These are phyloP conservation scores for Amphilophus citrinellus DNA, from an alignment of 2,113 vertebrate species.

Conservation along the genomic window DNA sequence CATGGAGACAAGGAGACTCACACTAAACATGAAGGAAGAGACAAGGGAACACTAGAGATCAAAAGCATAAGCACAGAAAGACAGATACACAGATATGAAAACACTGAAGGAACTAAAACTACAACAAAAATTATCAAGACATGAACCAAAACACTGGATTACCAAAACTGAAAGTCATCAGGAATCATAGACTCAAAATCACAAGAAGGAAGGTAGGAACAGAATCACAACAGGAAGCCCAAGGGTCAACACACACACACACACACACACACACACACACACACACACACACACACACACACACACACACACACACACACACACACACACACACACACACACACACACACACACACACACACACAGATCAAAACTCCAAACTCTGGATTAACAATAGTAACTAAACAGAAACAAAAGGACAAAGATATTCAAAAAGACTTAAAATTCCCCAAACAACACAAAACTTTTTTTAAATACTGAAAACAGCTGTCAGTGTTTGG, in stretches of 20 bases:
- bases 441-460: not conserved
- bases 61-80: no score
- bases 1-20: not conserved
- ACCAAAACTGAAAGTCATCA: not conserved
- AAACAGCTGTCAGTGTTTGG: not conserved
- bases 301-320: no score
- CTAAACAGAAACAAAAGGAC: no score
- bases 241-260: no score
- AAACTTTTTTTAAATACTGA: not conserved
- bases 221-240: not conserved
- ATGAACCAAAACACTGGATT: not conserved
- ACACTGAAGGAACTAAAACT: not conserved
- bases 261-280: no score
- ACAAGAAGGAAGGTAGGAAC: not conserved
- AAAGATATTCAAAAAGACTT: not conserved
- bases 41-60: not conserved
- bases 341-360: no score
- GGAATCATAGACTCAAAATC: not conserved
- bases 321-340: no score
- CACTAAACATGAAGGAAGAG: not conserved
- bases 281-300: no score
- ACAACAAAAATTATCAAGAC: not conserved
- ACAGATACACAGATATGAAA: no score
- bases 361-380: not conserved
- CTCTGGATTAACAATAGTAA: not conserved